phyloP scores from a whole-genome alignment of 1,140 invertebrate genomes.

The Lordiphosa collinella region DNA sequence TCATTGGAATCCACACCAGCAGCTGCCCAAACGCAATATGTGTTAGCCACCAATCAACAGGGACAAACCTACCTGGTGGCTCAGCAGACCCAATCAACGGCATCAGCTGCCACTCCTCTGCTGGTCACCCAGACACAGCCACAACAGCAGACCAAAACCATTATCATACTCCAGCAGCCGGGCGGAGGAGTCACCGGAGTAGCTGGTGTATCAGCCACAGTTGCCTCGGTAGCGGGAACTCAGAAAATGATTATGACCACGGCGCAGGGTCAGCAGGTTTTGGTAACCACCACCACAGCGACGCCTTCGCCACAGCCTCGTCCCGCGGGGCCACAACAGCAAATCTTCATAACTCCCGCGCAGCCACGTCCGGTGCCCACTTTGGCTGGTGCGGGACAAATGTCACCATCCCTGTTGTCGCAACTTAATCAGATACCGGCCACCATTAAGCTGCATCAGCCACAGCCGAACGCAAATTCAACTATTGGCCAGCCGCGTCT shows the following conservation, averaged over 20 bases:
- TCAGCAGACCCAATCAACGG: slow-evolving; percentile 66
- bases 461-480: slow-evolving; percentile 17
- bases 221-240: slow-evolving; percentile 50
- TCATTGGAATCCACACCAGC: slow-evolving; percentile 45
- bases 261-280: slow-evolving; percentile 84
- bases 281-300: slow-evolving; percentile 81
- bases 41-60: slow-evolving; percentile 74
- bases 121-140: slow-evolving; percentile 74
- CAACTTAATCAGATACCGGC: slow-evolving; percentile 76
- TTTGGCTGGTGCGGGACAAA: slow-evolving; percentile 57
- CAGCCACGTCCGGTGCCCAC: slow-evolving; percentile 45
- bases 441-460: slow-evolving; percentile 74
- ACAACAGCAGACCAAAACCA: slow-evolving; percentile 83
- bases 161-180: slow-evolving; percentile 87
- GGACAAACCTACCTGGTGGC: slow-evolving; percentile 83
- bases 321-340: slow-evolving; percentile 35
- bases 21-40: slow-evolving; percentile 70
- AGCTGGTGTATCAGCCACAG: slow-evolving; percentile 14
- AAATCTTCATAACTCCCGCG: slow-evolving; percentile 63
- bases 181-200: slow-evolving; percentile 42
- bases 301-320: slow-evolving; percentile 35
- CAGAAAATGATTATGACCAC: slow-evolving; percentile 85
- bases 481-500: slow-evolving; percentile 25
- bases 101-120: slow-evolving; percentile 30
- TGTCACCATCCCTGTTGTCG: slow-evolving; percentile 65